Evolutionary conservation across 2,888 invertebrate genomes (phyloP).

Genomic region (Morpho helenor): DNA sequence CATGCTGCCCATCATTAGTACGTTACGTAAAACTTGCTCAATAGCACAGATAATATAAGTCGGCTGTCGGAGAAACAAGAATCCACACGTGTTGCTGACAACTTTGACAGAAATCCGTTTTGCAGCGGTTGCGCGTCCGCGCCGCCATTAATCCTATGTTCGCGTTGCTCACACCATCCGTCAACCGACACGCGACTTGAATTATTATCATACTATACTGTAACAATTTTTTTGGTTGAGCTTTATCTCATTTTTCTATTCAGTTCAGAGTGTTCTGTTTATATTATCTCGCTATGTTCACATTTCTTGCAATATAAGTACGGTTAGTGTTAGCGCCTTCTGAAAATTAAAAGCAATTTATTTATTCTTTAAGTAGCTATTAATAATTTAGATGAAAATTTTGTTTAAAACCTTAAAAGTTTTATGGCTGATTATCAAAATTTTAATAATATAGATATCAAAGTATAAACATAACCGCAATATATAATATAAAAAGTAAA

Average conservation of each 20-base stretch:
- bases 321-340: conserved; percentile 1
- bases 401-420: too few relatives aligned
- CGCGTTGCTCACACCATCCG: conserved; percentile 37
- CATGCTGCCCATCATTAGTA: background rate
- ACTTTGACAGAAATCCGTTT: conserved; percentile 51
- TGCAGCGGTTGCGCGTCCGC: conserved; percentile 29
- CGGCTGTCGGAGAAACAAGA: conserved; percentile 14
- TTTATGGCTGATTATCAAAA: too few relatives aligned
- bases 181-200: conserved; percentile 49
- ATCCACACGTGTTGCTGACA: conserved; percentile 41
- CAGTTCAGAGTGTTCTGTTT: background rate
- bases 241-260: conserved; percentile 12
- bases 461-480: too few relatives aligned
- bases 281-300: too few relatives aligned
- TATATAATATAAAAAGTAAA: too few relatives aligned
- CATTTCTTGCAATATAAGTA: too few relatives aligned
- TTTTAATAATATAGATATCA: too few relatives aligned
- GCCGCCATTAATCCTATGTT: conserved; percentile 37
- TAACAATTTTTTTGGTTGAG: conserved; percentile 12
- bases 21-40: conserved; percentile 6
- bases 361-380: background rate
- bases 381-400: too few relatives aligned
- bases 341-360: conserved; percentile 2
- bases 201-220: conserved; percentile 33
- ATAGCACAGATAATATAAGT: conserved; percentile 15